These are phyloP conservation scores for Hemithea aestivaria DNA, from an alignment of 2,888 invertebrate species.

Conservation along the genomic window DNA sequence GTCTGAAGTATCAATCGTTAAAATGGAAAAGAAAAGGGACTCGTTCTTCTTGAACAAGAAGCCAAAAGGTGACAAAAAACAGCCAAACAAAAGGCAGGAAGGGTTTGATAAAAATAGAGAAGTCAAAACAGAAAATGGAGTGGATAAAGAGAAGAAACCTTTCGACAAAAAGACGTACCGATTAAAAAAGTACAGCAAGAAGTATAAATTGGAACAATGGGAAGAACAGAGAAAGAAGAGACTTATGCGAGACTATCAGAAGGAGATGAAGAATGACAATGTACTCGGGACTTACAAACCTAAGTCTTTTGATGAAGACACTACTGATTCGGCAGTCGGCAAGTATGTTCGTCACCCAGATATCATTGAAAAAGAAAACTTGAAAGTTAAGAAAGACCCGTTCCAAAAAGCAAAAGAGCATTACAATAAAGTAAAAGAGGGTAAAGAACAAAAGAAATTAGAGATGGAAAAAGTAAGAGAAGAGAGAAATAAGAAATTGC, in stretches of 20 bases:
- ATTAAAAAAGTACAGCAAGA: constrained; percentile 83
- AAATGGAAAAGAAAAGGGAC: constrained; percentile 62
- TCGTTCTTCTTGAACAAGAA: constrained; percentile 60
- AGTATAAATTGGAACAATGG: constrained; percentile 84
- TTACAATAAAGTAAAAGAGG: constrained; percentile 75
- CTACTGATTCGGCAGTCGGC: constrained; percentile 51
- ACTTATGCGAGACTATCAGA: constrained; percentile 77
- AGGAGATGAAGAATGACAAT: constrained; percentile 73
- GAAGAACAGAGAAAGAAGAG: constrained; percentile 81
- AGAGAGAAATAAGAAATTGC: constrained; percentile 81
- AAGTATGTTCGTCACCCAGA: constrained; percentile 69
- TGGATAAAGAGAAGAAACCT: constrained; percentile 63
- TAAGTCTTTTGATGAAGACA: constrained; percentile 71
- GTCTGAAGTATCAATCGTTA: constrained; percentile 47
- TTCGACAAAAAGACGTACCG: constrained; percentile 85
- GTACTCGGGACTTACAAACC: constrained; percentile 64
- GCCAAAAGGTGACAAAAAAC: constrained; percentile 19
- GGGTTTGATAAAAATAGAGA: constrained; percentile 49
- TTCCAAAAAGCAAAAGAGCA: constrained; percentile 75
- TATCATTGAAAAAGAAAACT: constrained; percentile 44
- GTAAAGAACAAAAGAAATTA: constrained; percentile 72
- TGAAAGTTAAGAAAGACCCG: constrained; percentile 55
- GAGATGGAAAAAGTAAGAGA: constrained; percentile 69
- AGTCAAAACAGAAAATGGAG: constrained; percentile 14
- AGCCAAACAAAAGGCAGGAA: constrained; percentile 41